Conservation (phyloP, 2,888 invertebrate genomes). For the Dryobotodes eremita region DNA sequence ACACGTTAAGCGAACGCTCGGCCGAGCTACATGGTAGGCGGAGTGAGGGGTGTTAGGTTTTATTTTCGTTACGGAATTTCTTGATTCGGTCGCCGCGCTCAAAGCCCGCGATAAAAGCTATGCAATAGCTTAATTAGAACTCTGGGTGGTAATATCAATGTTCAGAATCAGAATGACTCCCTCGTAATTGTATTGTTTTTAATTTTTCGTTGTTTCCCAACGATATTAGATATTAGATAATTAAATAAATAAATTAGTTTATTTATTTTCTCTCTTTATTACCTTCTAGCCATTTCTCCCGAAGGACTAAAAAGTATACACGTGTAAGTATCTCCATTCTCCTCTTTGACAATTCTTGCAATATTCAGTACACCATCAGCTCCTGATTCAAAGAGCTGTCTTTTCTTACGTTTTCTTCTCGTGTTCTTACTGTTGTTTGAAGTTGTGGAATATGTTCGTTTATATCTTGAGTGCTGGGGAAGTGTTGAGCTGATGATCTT, state of each 20-base stretch:
- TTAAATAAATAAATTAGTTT: too few species aligned
- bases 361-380: constrained; percentile 91
- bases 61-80: too few species aligned
- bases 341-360: constrained; percentile 90
- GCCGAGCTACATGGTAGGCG: too few species aligned
- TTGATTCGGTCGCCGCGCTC: too few species aligned
- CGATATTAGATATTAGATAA: too few species aligned
- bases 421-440: constrained; percentile 61
- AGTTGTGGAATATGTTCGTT: constrained; percentile 73
- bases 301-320: constrained; percentile 94
- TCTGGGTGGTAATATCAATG: background rate
- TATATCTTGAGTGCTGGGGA: constrained; percentile 83
- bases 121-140: too few species aligned
- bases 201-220: background rate
- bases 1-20: too few species aligned
- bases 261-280: too few species aligned
- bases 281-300: constrained; percentile 94
- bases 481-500: constrained; percentile 80
- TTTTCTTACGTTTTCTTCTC: constrained; percentile 78
- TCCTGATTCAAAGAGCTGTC: constrained; percentile 81
- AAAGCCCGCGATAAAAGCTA: too few species aligned
- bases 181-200: background rate
- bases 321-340: constrained; percentile 95
- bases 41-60: too few species aligned
- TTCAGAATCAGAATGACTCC: background rate